A percentile compares a stretch with the other conserved stretches of the same genome.
These are phyloP conservation scores for Motacilla alba DNA, from an alignment of 2,113 vertebrate species.

Conservation along the genomic window DNA sequence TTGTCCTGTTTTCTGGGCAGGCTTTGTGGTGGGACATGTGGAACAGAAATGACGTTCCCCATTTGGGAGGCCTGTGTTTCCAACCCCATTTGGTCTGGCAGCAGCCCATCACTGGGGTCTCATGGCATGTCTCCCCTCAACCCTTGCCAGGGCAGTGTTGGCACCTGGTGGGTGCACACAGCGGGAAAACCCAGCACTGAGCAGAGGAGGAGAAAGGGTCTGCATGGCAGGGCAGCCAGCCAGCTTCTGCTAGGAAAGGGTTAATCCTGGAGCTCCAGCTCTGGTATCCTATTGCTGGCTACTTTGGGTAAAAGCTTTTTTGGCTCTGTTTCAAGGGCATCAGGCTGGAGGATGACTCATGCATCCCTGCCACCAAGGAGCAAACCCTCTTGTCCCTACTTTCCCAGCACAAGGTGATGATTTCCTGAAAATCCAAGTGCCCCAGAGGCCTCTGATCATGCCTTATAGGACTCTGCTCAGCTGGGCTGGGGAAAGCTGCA, in stretches of 20 bases:
- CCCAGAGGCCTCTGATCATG: neutral
- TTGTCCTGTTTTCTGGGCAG: neutral
- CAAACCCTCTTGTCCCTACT: neutral
- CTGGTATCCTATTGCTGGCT: conserved; percentile 61
- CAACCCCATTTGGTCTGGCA: neutral
- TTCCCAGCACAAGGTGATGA: neutral
- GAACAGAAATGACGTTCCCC: neutral
- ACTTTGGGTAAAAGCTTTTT: conserved; percentile 72
- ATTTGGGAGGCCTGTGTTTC: neutral
- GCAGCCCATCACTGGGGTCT: neutral
- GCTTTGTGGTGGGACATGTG: neutral
- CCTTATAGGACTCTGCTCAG: neutral
- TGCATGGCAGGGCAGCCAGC: neutral
- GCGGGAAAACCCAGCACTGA: neutral
- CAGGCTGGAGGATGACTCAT: conserved; percentile 54
- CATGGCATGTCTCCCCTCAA: rapidly evolving
- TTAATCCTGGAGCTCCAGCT: conserved; percentile 52
- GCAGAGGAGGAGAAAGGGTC: neutral
- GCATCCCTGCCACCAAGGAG: conserved; percentile 10
- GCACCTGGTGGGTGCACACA: rapidly evolving
- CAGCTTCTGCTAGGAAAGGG: neutral
- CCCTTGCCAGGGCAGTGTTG: neutral
- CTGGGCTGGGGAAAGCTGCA: neutral
- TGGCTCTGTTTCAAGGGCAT: conserved; percentile 71
- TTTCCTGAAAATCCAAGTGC: conserved; percentile 10